Evolutionary conservation across 2,797 vertebrate species (phyloP).

Genomic region (Aotus griseimembra): DNA sequence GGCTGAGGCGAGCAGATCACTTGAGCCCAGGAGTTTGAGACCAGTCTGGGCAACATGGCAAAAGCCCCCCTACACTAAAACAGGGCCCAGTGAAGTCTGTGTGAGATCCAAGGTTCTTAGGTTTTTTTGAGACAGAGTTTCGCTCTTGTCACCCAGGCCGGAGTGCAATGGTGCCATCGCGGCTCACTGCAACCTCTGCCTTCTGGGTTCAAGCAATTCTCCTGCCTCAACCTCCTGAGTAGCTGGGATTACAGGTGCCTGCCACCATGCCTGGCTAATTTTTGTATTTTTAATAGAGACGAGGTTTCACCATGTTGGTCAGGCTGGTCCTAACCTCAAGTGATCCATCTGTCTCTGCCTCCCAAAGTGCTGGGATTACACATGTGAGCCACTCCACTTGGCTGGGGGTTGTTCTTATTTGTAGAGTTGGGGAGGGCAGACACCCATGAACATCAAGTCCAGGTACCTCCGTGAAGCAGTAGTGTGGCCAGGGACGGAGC

Average conservation of each 20-base stretch:
- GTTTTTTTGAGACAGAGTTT: not conserved
- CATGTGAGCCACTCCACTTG: not conserved
- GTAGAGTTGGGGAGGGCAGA: not conserved
- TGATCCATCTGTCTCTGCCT: not conserved
- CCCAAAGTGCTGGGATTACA: not conserved
- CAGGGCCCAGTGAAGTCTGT: not conserved
- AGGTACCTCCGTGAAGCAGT: not conserved
- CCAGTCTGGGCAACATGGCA: not conserved
- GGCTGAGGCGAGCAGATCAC: not conserved
- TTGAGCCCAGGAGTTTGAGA: not conserved
- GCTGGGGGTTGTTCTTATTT: not conserved
- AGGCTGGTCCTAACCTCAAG: not conserved
- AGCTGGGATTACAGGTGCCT: not conserved
- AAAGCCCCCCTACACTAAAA: not conserved
- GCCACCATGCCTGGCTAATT: not conserved
- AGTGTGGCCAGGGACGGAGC: not conserved
- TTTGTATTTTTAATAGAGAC: not conserved
- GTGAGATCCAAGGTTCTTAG: not conserved
- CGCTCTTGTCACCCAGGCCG: not conserved
- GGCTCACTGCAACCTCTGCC: not conserved
- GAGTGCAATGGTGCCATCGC: not conserved
- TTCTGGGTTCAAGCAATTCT: not conserved
- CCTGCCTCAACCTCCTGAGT: not conserved
- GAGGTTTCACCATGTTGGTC: not conserved
- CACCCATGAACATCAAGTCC: not conserved